phyloP scores from a whole-genome alignment of 1,140 invertebrate genomes.

The Drosophila orosa region DNA sequence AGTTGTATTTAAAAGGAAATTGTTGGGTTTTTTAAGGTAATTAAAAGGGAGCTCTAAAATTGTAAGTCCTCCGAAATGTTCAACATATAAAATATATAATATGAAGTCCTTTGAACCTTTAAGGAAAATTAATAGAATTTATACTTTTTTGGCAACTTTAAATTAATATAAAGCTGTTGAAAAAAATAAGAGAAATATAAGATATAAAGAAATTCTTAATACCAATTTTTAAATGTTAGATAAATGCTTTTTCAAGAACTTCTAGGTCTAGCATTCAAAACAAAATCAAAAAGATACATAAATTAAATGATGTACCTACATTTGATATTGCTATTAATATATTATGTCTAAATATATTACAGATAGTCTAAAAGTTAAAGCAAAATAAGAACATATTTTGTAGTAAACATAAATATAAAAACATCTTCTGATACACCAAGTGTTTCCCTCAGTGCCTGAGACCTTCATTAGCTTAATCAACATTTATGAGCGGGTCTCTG shows the following conservation, averaged over 20 bases:
- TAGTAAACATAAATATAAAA: neutral
- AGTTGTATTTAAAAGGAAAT: neutral
- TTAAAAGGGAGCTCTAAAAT: neutral
- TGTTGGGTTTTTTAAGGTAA: neutral
- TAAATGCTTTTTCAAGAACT: neutral
- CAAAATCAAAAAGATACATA: too few species aligned
- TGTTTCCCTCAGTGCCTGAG: conserved; percentile 11
- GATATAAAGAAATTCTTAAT: neutral
- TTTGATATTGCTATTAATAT: too few species aligned
- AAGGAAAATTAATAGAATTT: neutral
- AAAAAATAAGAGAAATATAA: neutral
- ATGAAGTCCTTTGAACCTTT: too few species aligned
- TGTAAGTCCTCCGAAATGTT: too few species aligned
- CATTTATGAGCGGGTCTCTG: conserved; percentile 38
- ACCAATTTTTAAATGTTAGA: neutral
- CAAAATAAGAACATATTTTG: too few species aligned
- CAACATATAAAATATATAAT: too few species aligned
- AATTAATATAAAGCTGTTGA: neutral
- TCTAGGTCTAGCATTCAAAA: too few species aligned
- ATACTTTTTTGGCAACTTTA: neutral
- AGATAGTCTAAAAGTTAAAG: neutral
- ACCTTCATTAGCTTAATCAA: conserved; percentile 47
- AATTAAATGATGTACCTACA: too few species aligned
- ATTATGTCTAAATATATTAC: neutral
- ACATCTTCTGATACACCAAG: too few species aligned